Evolutionary conservation across 2,113 vertebrate species (phyloP), one percentile per base, ranked within the genome.

Genomic region (Gallinago jamesoni): DNA sequence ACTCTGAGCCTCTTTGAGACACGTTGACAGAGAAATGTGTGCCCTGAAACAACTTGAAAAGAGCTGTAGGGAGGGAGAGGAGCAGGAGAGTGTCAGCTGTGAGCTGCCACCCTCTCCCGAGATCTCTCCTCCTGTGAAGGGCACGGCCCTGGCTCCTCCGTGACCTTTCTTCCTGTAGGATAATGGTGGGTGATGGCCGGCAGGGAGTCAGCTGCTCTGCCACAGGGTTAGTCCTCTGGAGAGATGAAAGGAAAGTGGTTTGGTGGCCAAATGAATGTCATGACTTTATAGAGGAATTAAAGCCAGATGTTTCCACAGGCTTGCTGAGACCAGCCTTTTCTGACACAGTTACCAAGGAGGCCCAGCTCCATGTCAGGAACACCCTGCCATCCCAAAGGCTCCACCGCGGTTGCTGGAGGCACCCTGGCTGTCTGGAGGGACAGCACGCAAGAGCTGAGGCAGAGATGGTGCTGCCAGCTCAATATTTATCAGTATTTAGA

Each of bases 301-400:
- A 95, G 21, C 90, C 97, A 97, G 95, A 97, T 96, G 96, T 93
- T 97, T 75, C 35, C 89, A 31, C 53, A 60, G 62, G 81, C 94
- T 75, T 84, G 93, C 90, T 86, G 89, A 90, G 81, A 55, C 35
- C 48, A 50, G 82, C 73, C 87, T 92, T 93, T 86, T 93, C 82
- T 81, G 89, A 68, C 15, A 16, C 28, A n/a, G 14, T 77, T 75
- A 27, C 55, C 63, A 9, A 62, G 86, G 76, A 92, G 87, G 85
- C 78, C 67, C 50, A 56, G 89, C 89, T 60, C 66, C 2, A 0
- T 35, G 56, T 6, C 21, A 66, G 93, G 93, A 95, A 87, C 89
- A 84, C 73, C 60, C 93, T 81, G 79, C 7, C 27, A 57, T 69
- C 79, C 92, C 81, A 17, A 28, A 4, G 59, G 90, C 96, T 94